phyloP scores from a whole-genome alignment of 92 coral and sea anemone species.

The Diadumene lineata region DNA sequence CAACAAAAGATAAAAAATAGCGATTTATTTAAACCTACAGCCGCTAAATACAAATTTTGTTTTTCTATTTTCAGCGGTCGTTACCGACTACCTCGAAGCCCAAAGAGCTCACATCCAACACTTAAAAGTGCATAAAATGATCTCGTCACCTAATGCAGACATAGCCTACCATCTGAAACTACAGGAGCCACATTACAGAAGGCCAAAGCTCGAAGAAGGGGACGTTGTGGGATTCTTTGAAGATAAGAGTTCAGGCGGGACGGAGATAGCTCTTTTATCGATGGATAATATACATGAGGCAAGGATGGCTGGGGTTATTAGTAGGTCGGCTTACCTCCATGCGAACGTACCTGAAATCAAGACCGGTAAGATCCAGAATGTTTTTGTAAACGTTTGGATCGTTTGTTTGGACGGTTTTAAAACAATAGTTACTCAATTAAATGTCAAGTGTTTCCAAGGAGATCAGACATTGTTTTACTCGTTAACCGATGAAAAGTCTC shows the following conservation, averaged over 20 bases:
- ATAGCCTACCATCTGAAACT: conserved; percentile 90
- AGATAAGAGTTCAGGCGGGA: conserved; percentile 49
- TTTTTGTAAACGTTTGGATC: too few relatives aligned
- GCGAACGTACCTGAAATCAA: conserved; percentile 67
- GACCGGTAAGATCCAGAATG: too few relatives aligned
- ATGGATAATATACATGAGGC: conserved; percentile 64
- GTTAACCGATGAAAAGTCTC: too few relatives aligned
- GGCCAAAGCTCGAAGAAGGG: conserved; percentile 77
- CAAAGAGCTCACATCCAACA: conserved; percentile 82
- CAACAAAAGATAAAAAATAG: too few relatives aligned
- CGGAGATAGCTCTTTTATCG: conserved; percentile 76
- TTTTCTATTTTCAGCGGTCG: conserved; percentile 38
- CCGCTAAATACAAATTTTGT: too few relatives aligned
- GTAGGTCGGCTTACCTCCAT: conserved; percentile 93
- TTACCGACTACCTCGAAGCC: conserved; percentile 92
- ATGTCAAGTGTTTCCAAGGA: too few relatives aligned
- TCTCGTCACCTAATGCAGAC: conserved; percentile 78
- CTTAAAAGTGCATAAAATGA: conserved; percentile 65
- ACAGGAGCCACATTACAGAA: conserved; percentile 58
- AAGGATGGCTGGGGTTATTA: conserved; percentile 92
- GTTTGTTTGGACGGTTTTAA: too few relatives aligned
- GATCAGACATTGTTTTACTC: too few relatives aligned
- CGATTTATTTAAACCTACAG: too few relatives aligned
- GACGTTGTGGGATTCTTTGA: conserved; percentile 89
- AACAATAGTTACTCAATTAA: too few relatives aligned